Evolutionary conservation across 2,797 vertebrate genomes (phyloP).

Genomic region (Uromys caudimaculatus): DNA sequence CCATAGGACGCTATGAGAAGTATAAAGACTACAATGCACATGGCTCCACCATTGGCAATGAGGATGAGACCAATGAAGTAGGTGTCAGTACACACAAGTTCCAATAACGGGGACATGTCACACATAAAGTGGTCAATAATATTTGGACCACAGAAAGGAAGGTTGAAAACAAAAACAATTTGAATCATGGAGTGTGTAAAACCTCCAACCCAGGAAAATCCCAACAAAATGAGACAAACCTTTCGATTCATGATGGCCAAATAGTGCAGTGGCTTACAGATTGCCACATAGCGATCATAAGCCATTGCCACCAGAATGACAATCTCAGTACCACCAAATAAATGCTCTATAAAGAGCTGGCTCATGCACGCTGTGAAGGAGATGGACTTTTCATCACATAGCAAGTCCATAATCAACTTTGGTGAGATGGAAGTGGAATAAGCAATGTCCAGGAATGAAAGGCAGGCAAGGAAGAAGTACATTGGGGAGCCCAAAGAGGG

Average conservation of each 20-base stretch:
- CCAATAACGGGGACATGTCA: slow-evolving; percentile 62
- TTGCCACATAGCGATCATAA: slow-evolving; percentile 64
- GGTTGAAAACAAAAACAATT: not conserved
- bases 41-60: slow-evolving; percentile 23
- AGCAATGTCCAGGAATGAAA: slow-evolving; percentile 27
- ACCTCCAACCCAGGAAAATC: slow-evolving; percentile 30
- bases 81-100: slow-evolving; percentile 44
- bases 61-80: slow-evolving; percentile 37
- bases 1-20: slow-evolving; percentile 55
- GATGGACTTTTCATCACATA: not conserved
- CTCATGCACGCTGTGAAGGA: not conserved
- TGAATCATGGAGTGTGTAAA: slow-evolving; percentile 57
- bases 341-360: not conserved
- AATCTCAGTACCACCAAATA: slow-evolving; percentile 19
- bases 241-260: slow-evolving; percentile 38
- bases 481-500: not conserved
- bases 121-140: slow-evolving; percentile 63
- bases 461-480: slow-evolving; percentile 35
- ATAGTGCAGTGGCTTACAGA: slow-evolving; percentile 65
- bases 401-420: not conserved
- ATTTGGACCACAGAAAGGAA: slow-evolving; percentile 67
- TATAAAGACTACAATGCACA: slow-evolving; percentile 1
- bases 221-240: not conserved
- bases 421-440: not conserved
- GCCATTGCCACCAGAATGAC: slow-evolving; percentile 47